Percentiles rank a stretch among this genome's conserved stretches.
phyloP scores from a whole-genome alignment of 2,888 invertebrate genomes.

The Bembecia ichneumoniformis region DNA sequence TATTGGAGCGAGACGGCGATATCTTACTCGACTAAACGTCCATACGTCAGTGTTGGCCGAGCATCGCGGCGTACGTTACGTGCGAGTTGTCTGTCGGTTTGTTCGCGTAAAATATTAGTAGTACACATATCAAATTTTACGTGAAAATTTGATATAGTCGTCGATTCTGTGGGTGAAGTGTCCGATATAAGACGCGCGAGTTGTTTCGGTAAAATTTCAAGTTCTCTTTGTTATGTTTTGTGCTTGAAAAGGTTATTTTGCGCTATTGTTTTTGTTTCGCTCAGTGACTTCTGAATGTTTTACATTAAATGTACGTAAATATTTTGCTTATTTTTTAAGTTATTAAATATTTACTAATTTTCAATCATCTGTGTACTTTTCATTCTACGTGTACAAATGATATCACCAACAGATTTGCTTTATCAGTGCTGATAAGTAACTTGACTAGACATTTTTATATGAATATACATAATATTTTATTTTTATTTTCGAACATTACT shows the following conservation, averaged over 20 bases:
- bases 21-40: slow-evolving; percentile 23
- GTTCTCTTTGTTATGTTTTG: slow-evolving; percentile 11
- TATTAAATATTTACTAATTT: slow-evolving; percentile 10
- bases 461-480: too few relatives aligned
- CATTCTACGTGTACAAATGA: slow-evolving; percentile 24
- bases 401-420: slow-evolving; percentile 61
- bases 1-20: slow-evolving; percentile 57
- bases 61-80: slow-evolving; percentile 44
- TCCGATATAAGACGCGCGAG: slow-evolving; percentile 40
- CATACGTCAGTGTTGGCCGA: slow-evolving; percentile 55
- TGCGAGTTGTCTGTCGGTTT: slow-evolving; percentile 14
- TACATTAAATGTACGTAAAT: slow-evolving; percentile 39
- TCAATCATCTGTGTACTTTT: slow-evolving; percentile 15
- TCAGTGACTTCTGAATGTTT: slow-evolving; percentile 45
- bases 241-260: slow-evolving; percentile 31
- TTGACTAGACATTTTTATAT: too few relatives aligned
- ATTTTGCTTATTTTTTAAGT: slow-evolving; percentile 17
- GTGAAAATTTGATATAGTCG: slow-evolving; percentile 69
- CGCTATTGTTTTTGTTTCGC: slow-evolving; percentile 51
- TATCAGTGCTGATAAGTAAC: slow-evolving; percentile 52
- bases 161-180: slow-evolving; percentile 56
- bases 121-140: slow-evolving; percentile 70
- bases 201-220: slow-evolving; percentile 41
- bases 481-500: too few relatives aligned
- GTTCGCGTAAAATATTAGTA: slow-evolving; percentile 24